Conservation (phyloP, 2,888 invertebrate genomes). For the Hypsopygia costalis region DNA sequence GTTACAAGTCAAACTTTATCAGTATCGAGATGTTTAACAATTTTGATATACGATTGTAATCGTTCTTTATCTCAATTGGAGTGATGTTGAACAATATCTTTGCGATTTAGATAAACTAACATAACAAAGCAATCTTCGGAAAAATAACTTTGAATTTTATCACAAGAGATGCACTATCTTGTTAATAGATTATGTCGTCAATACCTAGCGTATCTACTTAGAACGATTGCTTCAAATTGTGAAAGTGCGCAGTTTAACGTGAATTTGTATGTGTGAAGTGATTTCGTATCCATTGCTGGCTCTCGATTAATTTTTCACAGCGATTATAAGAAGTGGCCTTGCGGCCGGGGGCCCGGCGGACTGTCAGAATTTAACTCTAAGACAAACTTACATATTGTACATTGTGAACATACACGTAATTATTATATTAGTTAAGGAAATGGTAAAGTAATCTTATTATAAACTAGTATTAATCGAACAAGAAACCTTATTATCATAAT, state of each 20-base stretch:
- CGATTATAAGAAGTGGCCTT: constrained; percentile 70
- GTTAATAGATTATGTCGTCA: too few species aligned
- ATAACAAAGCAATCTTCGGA: too few species aligned
- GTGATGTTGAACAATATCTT: too few species aligned
- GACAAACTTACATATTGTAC: constrained; percentile 73
- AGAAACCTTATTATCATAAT: constrained; percentile 81
- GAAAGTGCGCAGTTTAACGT: constrained; percentile 14
- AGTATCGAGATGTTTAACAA: too few species aligned
- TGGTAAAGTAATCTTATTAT: constrained; percentile 77
- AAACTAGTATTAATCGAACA: constrained; percentile 78
- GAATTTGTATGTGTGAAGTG: constrained; percentile 35
- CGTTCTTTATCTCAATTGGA: too few species aligned
- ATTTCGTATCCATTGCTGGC: constrained; percentile 18
- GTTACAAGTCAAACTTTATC: too few species aligned
- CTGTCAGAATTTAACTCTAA: constrained; percentile 70
- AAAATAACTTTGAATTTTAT: too few species aligned
- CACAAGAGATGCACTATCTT: too few species aligned
- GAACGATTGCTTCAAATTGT: neutral
- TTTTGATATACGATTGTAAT: too few species aligned
- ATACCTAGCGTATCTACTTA: neutral
- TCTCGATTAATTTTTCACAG: constrained; percentile 48
- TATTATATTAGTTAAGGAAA: constrained; percentile 62
- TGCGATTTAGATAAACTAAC: too few species aligned
- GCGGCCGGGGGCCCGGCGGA: constrained; percentile 70
- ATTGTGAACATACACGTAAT: constrained; percentile 78